phyloP scores from a whole-genome alignment of 2,888 invertebrate species.

The Microchrysa polita region DNA sequence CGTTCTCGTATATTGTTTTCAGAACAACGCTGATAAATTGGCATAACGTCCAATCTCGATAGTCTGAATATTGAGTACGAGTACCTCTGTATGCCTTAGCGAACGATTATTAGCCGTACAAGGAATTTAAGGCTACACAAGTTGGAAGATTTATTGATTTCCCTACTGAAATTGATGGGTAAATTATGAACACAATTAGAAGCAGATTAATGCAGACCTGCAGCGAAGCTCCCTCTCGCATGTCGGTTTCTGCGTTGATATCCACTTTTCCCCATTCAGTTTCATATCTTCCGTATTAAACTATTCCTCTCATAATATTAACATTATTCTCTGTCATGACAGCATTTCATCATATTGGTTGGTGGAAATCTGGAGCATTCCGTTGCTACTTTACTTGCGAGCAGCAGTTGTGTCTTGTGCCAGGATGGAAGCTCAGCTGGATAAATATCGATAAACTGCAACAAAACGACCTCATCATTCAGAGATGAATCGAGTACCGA shows the following conservation, averaged over 20 bases:
- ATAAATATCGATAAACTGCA: conserved; percentile 43
- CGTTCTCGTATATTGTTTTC: too few species aligned
- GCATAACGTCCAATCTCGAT: too few species aligned
- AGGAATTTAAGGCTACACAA: neutral
- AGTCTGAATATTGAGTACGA: too few species aligned
- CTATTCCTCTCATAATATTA: conserved; percentile 4
- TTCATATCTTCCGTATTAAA: too few species aligned
- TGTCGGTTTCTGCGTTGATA: neutral
- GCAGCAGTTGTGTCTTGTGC: too few species aligned
- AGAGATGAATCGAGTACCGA: neutral
- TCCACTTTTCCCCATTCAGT: too few species aligned
- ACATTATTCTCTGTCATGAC: conserved; percentile 40
- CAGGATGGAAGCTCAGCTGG: conserved; percentile 12
- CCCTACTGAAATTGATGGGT: conserved; percentile 37
- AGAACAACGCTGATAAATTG: too few species aligned
- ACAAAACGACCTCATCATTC: conserved; percentile 41
- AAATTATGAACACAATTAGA: conserved; percentile 34
- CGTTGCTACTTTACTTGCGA: too few species aligned
- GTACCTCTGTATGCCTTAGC: too few species aligned
- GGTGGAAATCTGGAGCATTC: conserved; percentile 6
- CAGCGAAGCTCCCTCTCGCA: neutral
- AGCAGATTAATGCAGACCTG: conserved; percentile 24
- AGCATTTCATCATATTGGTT: conserved; percentile 3
- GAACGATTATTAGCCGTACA: too few species aligned
- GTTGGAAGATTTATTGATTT: conserved; percentile 31